Evolutionary conservation across 2,888 invertebrate species (phyloP).

Genomic region (Conistra vaccinii): DNA sequence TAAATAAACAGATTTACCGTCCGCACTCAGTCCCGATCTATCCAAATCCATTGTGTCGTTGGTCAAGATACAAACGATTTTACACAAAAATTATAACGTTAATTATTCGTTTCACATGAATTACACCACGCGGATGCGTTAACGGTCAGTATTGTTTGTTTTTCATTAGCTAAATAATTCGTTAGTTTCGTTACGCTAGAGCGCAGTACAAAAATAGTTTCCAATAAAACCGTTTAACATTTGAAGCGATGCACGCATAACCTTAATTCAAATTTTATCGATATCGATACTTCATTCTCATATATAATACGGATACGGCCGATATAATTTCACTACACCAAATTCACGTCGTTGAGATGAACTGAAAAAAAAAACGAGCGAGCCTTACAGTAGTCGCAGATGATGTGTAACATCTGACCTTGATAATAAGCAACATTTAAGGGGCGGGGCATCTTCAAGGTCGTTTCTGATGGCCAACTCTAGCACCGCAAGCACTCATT

Average conservation of each 20-base stretch:
- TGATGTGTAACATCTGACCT: no score
- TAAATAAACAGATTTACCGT: slow-evolving; percentile 82
- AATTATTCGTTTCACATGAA: slow-evolving; percentile 62
- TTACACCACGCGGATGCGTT: slow-evolving; percentile 70
- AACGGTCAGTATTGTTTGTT: slow-evolving; percentile 80
- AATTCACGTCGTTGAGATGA: not conserved
- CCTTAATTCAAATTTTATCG: slow-evolving; percentile 51
- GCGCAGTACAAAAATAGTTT: slow-evolving; percentile 80
- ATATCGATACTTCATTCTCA: slow-evolving; percentile 39
- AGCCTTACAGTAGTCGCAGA: no score
- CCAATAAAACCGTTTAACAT: slow-evolving; percentile 75
- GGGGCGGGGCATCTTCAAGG: no score
- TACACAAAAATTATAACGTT: slow-evolving; percentile 52
- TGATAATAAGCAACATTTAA: no score
- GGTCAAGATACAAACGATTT: slow-evolving; percentile 41
- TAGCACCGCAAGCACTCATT: no score
- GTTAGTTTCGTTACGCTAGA: slow-evolving; percentile 81
- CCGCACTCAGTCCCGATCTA: slow-evolving; percentile 77
- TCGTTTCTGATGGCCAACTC: no score
- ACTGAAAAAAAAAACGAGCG: no score
- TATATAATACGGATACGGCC: no score
- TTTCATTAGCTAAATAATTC: slow-evolving; percentile 80
- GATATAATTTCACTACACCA: no score
- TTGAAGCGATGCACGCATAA: slow-evolving; percentile 48
- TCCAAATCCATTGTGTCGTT: slow-evolving; percentile 80